Base-by-base conservation (phyloP, 2,797 vertebrate species). In the Pseudochirops cupreus region DNA sequence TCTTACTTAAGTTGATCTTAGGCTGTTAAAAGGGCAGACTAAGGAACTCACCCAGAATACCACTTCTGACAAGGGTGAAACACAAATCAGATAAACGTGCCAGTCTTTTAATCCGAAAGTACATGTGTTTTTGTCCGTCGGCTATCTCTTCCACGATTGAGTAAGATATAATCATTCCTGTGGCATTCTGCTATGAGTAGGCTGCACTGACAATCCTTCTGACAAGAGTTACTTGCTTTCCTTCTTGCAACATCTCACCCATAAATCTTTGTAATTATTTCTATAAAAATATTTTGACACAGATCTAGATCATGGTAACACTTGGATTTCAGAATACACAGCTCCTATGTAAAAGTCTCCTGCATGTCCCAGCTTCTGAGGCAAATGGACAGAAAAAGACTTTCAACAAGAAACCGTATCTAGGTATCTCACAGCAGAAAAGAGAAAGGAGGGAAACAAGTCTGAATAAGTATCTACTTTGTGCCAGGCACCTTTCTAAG, bases 51-150 rank as follows among this genome's bases (percentile, higher is more conserved):
- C 33, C 12, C 33, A 18, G 24, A 3, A 29, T 33, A 4, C 21
- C 39, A 0, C 46, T 59, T 58, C 2, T 0, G 13, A 4, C 0
- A 39, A 58, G 91, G 54, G 14, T 1, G 2, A 26, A 0, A 1
- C 3, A 6, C 50, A 82, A 21, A 50, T 18, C 55, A n/a, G 62
- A 46, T 4, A 2, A 39, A 0, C 50, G 31, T 0, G 50, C 12
- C 0, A 50, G 12, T 12, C 12, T 87, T 53, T 50, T 33, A 39
- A 16, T 4, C 16, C 18, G 21, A 5, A 26, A 53, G 12, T 1
- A 9, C 39, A 0, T 26, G 0, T 7, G 31, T 18, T 26, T 4
- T 4, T 12, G 33, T 13, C 67, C 67, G 2, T 31, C 0, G n/a
- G 54, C 2, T 53, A 52, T 91, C 57, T 13, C 12, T 21, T 39